phyloP scores from a whole-genome alignment of 1,140 invertebrate genomes.

The Lamellibrachia luymesi region DNA sequence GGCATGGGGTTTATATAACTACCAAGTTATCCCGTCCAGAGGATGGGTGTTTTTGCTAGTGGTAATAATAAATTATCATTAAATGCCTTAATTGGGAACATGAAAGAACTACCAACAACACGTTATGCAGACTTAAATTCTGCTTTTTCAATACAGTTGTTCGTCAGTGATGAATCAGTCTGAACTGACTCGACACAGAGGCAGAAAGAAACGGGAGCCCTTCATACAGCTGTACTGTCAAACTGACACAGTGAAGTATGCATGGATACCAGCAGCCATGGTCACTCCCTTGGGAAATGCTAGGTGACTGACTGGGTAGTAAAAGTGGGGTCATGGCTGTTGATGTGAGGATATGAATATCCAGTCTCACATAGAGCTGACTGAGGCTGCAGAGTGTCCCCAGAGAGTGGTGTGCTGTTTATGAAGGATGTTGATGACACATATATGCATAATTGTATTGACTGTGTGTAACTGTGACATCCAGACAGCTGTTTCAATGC shows the following conservation, averaged over 20 bases:
- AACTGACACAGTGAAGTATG: not conserved
- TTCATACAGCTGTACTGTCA: not conserved
- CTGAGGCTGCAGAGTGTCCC: not conserved
- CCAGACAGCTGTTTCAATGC: too few relatives aligned
- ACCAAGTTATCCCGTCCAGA: too few relatives aligned
- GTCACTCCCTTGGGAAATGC: not conserved
- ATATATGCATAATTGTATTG: not conserved
- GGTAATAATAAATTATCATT: too few relatives aligned
- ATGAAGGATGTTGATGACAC: not conserved
- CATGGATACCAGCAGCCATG: not conserved
- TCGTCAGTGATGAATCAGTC: too few relatives aligned
- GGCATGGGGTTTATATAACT: too few relatives aligned
- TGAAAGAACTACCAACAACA: too few relatives aligned
- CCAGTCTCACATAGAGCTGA: not conserved
- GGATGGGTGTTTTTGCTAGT: too few relatives aligned
- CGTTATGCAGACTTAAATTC: too few relatives aligned
- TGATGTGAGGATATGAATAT: not conserved
- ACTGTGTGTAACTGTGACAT: not conserved
- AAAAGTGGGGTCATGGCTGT: not conserved
- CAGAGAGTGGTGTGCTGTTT: not conserved
- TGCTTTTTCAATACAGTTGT: too few relatives aligned
- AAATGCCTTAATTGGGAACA: too few relatives aligned
- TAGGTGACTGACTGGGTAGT: not conserved
- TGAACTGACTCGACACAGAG: too few relatives aligned
- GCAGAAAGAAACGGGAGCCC: too few relatives aligned